These are phyloP conservation scores for Hippocampus comes DNA, from an alignment of 2,113 vertebrate species.

Conservation along the genomic window DNA sequence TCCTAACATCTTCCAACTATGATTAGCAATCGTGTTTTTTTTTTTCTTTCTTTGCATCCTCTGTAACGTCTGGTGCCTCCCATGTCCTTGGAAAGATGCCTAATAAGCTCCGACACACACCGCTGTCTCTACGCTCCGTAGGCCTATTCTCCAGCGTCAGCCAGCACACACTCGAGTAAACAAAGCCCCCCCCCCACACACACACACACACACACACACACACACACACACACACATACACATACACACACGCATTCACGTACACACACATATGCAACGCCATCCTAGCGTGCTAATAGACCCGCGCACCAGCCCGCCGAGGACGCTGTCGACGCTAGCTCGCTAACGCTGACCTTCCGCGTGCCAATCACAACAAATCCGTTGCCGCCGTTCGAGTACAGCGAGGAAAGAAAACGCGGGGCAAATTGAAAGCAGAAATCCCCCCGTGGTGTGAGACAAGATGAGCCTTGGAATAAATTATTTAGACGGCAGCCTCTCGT, in stretches of 20 bases:
- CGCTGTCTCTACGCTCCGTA: slow-evolving; percentile 56
- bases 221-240: slow-evolving; percentile 10
- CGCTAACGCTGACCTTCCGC: slow-evolving; percentile 60
- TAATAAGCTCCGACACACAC: slow-evolving; percentile 71
- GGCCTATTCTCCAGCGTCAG: slow-evolving; percentile 67
- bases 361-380: slow-evolving; percentile 68
- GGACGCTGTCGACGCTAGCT: slow-evolving; percentile 37
- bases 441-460: slow-evolving; percentile 65
- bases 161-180: slow-evolving; percentile 62
- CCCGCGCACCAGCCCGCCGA: slow-evolving; percentile 42
- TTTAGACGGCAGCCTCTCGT: slow-evolving; percentile 67
- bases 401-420: slow-evolving; percentile 51
- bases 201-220: too few relatives aligned
- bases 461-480: slow-evolving; percentile 73
- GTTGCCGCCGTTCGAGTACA: slow-evolving; percentile 56
- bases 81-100: slow-evolving; percentile 71
- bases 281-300: slow-evolving; percentile 61
- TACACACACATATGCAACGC: slow-evolving; percentile 9
- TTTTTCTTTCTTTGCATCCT: slow-evolving; percentile 21
- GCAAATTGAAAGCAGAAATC: slow-evolving; percentile 69
- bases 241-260: slow-evolving; percentile 13
- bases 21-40: slow-evolving; percentile 55
- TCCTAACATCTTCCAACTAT: slow-evolving; percentile 58
- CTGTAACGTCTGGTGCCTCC: slow-evolving; percentile 67
- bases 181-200: slow-evolving; percentile 52